Percentiles rank a stretch among this genome's conserved stretches.
These are phyloP conservation scores for Ormyrus nitidulus DNA, from an alignment of 2,888 invertebrate species.

Conservation along the genomic window DNA sequence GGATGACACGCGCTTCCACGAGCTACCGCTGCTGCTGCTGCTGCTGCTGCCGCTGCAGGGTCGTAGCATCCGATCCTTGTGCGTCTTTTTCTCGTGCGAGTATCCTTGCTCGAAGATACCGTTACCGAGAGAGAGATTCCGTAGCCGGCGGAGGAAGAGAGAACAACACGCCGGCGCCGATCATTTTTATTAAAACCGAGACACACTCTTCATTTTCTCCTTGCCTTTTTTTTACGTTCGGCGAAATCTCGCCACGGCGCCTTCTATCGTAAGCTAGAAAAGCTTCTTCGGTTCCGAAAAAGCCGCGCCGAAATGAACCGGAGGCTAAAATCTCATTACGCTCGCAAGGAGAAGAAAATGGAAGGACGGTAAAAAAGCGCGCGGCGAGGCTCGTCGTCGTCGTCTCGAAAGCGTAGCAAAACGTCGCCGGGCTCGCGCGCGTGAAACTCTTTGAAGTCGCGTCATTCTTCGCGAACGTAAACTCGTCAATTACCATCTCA, in stretches of 20 bases:
- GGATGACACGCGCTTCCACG: conserved; percentile 59
- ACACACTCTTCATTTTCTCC: conserved; percentile 1
- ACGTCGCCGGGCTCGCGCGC: conserved; percentile 30
- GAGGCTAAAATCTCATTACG: too few species aligned
- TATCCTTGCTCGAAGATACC: conserved; percentile 45
- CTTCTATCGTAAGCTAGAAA: background rate
- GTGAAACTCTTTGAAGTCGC: conserved; percentile 66
- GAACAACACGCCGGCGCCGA: background rate
- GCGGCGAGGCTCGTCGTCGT: too few species aligned
- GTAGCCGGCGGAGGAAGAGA: background rate
- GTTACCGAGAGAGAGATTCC: conserved; percentile 38
- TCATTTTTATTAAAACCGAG: conserved; percentile 20
- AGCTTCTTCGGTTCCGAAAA: too few species aligned
- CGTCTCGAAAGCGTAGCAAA: conserved; percentile 33
- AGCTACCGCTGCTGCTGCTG: conserved; percentile 5
- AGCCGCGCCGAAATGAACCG: too few species aligned
- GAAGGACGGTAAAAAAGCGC: background rate
- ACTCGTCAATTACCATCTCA: conserved; percentile 73
- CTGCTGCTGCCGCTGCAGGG: conserved; percentile 12
- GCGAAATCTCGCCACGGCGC: background rate
- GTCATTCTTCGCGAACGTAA: conserved; percentile 53
- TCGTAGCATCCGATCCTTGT: conserved; percentile 42
- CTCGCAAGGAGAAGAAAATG: background rate
- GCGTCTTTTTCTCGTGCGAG: conserved; percentile 43
- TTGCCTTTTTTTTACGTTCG: conserved; percentile 5